Evolutionary conservation across 2,888 invertebrate genomes (phyloP).

Genomic region (Thera obeliscata): DNA sequence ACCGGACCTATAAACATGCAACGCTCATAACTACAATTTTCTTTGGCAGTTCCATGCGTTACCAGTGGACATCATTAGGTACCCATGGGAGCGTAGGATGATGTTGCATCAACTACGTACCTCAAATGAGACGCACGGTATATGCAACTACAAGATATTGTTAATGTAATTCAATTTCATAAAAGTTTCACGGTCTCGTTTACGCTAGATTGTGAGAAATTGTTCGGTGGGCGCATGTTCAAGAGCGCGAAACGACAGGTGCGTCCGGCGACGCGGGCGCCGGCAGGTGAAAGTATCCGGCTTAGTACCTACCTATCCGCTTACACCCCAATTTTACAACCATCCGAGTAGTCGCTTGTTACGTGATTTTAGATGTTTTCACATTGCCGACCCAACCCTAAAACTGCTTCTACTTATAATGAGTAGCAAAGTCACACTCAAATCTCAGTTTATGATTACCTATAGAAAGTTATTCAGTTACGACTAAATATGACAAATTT

Average conservation of each 20-base stretch:
- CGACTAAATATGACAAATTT: not conserved
- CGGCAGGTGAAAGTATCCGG: constrained; percentile 70
- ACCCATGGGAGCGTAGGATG: constrained; percentile 1
- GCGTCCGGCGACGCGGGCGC: constrained; percentile 47
- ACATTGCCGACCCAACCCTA: not conserved
- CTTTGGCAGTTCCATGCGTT: constrained; percentile 52
- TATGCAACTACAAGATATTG: constrained; percentile 4
- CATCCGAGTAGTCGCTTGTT: constrained; percentile 22
- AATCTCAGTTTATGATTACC: too few species aligned
- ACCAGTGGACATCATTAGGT: constrained; percentile 9
- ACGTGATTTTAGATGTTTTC: constrained; percentile 25
- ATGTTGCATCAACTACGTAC: constrained; percentile 1
- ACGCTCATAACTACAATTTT: constrained; percentile 66
- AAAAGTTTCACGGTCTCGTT: constrained; percentile 24
- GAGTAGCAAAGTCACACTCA: too few species aligned
- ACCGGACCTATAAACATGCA: constrained; percentile 71
- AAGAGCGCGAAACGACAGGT: constrained; percentile 58
- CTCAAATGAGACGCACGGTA: constrained; percentile 8
- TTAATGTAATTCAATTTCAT: constrained; percentile 20
- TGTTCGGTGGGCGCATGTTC: constrained; percentile 49
- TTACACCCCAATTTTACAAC: constrained; percentile 54
- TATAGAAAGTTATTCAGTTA: too few species aligned
- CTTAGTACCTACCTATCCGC: constrained; percentile 60
- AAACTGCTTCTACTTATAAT: not conserved
- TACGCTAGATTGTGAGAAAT: constrained; percentile 46